Evolutionary conservation across 2,113 vertebrate species (phyloP), one percentile per base, ranked within the genome.

Genomic region (Polypterus senegalus): DNA sequence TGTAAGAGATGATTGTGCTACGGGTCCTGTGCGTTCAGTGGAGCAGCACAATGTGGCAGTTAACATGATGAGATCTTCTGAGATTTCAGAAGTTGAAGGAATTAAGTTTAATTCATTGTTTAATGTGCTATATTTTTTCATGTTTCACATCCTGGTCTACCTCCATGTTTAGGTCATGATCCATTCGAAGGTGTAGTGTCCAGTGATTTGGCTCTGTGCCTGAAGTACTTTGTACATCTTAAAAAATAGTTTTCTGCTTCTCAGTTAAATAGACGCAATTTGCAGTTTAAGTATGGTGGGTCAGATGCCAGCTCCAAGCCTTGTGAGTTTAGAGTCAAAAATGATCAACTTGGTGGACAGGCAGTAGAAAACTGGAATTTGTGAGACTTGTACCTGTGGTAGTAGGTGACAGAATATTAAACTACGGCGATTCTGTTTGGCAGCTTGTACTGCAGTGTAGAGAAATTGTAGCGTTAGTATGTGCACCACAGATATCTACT

Each of bases 331-430:
- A 43, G 1, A 47, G 49, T 60, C 65, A 60, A 59, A 5, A 66
- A n/a, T 5, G 60, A 6, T 1, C 69, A 57, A 59, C 3, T 66
- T 48, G 63, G 68, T 72, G 66, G 68, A 8, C 57, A 67, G n/a
- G 59, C 68, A 66, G 11, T 51, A 4, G 61, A 73, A n/a, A 70
- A 70, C 44, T 68, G 63, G 64, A 64, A 9, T 62, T 49, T 64
- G 10, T 73, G 57, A 70, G 61, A 43, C 68, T 70, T 54, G 54
- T 70, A 2, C 70, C 65, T 11, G 6, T 69, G 11, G 61, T 72
- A 52, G 69, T 59, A 27, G 65, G 65, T 10, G 55, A 69, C 46
- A 72, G 61, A 59, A 49, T 67, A 47, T 49, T 55, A 48, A 63
- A 54, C 46, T 6, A 8, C 10, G 2, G 59, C 46, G 63, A 72